A percentile compares a stretch with the other conserved stretches of the same genome.
Conservation (phyloP, 2,113 vertebrate genomes). For the Electrona antarctica region DNA sequence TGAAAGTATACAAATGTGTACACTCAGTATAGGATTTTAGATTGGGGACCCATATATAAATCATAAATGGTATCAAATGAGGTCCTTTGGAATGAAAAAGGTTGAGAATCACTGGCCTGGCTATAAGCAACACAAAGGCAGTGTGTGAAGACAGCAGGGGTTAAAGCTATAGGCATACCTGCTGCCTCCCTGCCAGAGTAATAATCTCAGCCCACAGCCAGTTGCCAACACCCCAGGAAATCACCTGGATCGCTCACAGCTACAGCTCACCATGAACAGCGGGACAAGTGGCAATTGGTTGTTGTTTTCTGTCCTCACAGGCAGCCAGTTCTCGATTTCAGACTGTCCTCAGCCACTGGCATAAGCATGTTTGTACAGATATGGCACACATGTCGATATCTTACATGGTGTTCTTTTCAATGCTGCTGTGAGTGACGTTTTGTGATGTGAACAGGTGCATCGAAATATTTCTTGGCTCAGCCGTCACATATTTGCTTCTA, state of each 20-base stretch:
- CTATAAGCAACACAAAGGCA: too few species aligned
- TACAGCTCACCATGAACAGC: neutral
- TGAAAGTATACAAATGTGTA: too few species aligned
- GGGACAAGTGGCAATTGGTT: constrained; percentile 6
- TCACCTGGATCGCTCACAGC: constrained; percentile 14
- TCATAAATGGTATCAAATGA: too few species aligned
- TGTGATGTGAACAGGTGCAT: neutral
- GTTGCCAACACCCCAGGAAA: constrained; percentile 30
- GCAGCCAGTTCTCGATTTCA: neutral
- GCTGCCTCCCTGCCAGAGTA: constrained; percentile 16
- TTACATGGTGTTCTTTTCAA: neutral
- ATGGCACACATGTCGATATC: neutral
- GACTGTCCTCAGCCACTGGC: neutral
- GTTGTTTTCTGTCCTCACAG: neutral
- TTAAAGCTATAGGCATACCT: constrained; percentile 13
- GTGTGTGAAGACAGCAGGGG: constrained; percentile 14
- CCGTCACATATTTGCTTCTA: neutral
- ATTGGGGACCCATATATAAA: too few species aligned
- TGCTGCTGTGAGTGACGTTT: neutral
- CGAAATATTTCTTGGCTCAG: neutral
- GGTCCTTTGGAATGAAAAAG: too few species aligned
- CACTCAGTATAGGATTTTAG: too few species aligned
- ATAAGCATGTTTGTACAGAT: neutral
- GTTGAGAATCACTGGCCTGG: too few species aligned
- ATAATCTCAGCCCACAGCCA: constrained; percentile 41